Base-by-base conservation (phyloP, 2,113 vertebrate species). In the Varanus salvator region DNA sequence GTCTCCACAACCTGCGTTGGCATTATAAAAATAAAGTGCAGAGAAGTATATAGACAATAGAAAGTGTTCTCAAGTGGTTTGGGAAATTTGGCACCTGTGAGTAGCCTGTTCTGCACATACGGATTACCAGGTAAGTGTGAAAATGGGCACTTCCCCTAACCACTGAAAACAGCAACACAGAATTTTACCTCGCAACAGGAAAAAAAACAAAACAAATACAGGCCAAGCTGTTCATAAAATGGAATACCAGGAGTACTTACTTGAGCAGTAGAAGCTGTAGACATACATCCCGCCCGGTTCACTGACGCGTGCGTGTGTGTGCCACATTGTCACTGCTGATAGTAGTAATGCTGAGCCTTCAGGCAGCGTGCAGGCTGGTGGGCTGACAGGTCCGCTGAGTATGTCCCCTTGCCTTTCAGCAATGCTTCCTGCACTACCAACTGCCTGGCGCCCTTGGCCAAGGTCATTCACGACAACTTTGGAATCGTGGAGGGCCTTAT, bases 371-470 rank as follows among this genome's bases (percentile, higher is more conserved):
- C 1, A 2, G 69, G 23, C 34, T 57, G 50, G 52, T 60, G 48
- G 15, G 29, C 8, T 44, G 17, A 19, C 34, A 6, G 12, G 4
- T 38, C 90, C 95, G 76, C 68, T 29, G 23, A 0, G 25, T 8
- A 25, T 48, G 44, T n/a, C 85, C 54, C 14, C 71, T 48, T 72
- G 60, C n/a, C 0, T 96, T 95, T 84, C 94, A 99, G 98, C 95
- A 99, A 99, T 60, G 98, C 98, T 81, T 98, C 98, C 95, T 98
- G 98, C 93, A 99, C 98, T 91, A 98, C 98, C 95, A 98, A 98
- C 97, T 98, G 98, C 97, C 97, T 98, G 96, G 98, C 98, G 4
- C 98, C 98, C 8, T 92, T 98, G 84, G 98, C 97, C 92, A 98
- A 98, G 96, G 98, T 98, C 96, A 97, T 98, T 95, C 96, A 98